Evolutionary conservation across 1,140 invertebrate species (phyloP), one percentile per base, ranked within the genome.

Genomic region (Bombus cullumanus): DNA sequence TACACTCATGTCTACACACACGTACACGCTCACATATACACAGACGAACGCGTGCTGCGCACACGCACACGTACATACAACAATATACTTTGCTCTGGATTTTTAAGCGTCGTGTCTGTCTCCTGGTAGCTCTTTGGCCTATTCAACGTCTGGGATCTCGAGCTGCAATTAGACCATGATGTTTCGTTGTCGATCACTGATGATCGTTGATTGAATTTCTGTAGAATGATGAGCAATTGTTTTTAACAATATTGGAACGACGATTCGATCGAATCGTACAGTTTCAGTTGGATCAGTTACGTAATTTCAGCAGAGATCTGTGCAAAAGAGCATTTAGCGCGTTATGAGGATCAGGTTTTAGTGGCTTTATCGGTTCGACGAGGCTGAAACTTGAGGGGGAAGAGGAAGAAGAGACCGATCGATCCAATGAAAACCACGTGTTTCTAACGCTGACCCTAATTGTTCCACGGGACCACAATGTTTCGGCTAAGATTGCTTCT

Each of bases 1-100:
- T 25, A 73, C 59, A 68, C 31, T 66, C 34, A 34, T 64, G 37
- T 57, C 28, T 37, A 81, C 66, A 80, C 59, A 80, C 64, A 43
- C 13, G 8, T 28, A 68, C n/a, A 47, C 39, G 25, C 3, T 18
- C 37, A 47, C 1, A 18, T 47, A 18, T 47, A 47, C 47, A 47
- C 6, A 47, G 43, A 15, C 15, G 43, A 15, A 69, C 41, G 1
- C 41, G 6, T 12, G 6, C 47, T 12, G 6, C 47, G 2, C 47
- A 43, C 43, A 43, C 41, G 2, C 41, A 43, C 12, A 53, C 18
- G 22, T 28, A 18, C 10, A 47, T 6, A 53, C 74, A 66, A 4
- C 39, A 43, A 8, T 62, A 13, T n/a, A 31, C 28, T 31, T 41
- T n/a, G 71, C 18, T 62, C 59, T 43, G 59, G 47, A 59, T 73